Percentiles rank a stretch among this genome's conserved stretches.
These are phyloP conservation scores for Hemichromis elongatus DNA, from an alignment of 2,113 vertebrate genomes.

Conservation along the genomic window DNA sequence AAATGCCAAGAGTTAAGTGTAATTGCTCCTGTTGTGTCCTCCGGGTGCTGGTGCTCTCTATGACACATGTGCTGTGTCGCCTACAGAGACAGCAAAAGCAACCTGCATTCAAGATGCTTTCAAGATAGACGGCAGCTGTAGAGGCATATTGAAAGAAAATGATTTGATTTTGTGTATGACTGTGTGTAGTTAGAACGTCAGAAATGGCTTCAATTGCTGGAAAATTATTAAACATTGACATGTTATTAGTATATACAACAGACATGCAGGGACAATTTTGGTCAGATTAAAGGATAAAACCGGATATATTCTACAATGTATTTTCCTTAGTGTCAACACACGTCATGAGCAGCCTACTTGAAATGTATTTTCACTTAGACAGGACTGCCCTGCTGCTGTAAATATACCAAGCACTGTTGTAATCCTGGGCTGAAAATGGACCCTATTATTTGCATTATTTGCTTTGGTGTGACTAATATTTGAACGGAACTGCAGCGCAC, in stretches of 20 bases:
- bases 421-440: not conserved
- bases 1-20: constrained; percentile 41
- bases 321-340: not conserved
- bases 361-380: not conserved
- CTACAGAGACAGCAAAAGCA: not conserved
- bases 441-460: not conserved
- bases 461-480: not conserved
- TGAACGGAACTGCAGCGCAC: not conserved
- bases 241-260: not conserved
- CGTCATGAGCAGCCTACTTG: not conserved
- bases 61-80: not conserved
- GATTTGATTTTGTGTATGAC: not conserved
- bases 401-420: not conserved
- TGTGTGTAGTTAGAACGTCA: not conserved
- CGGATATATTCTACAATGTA: not conserved
- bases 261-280: no score
- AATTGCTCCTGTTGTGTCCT: constrained; percentile 35
- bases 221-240: not conserved
- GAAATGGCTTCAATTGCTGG: not conserved
- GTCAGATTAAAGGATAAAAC: not conserved
- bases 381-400: not conserved
- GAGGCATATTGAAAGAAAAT: not conserved
- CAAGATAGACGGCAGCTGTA: not conserved
- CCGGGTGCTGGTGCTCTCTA: not conserved
- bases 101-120: not conserved